These are phyloP conservation scores for Potamilus streckersoni DNA, from an alignment of 1,140 invertebrate genomes.

Conservation along the genomic window DNA sequence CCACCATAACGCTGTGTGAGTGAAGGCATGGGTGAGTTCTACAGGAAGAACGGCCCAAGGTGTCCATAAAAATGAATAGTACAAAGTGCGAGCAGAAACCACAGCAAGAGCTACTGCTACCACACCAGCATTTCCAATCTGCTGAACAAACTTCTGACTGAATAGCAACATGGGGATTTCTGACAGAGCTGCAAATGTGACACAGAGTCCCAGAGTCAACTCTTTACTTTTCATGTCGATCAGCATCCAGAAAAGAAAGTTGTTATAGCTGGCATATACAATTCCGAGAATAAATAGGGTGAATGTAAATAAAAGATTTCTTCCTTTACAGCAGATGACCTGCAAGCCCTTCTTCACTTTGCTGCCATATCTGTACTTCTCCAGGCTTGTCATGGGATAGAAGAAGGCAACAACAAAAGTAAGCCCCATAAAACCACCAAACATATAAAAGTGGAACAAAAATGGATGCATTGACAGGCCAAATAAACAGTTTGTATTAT, in stretches of 20 bases:
- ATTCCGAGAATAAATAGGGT: conserved; percentile 57
- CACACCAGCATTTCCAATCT: conserved; percentile 50
- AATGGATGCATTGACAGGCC: conserved; percentile 53
- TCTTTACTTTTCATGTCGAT: conserved; percentile 58
- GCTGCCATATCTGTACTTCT: conserved; percentile 48
- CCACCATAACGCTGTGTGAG: conserved; percentile 62
- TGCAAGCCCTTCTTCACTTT: conserved; percentile 49
- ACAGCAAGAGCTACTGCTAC: conserved; percentile 46
- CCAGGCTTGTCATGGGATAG: conserved; percentile 53
- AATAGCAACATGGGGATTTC: conserved; percentile 61
- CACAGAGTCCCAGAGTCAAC: conserved; percentile 53
- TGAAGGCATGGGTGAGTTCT: conserved; percentile 58
- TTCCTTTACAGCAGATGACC: conserved; percentile 51
- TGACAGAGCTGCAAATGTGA: conserved; percentile 50
- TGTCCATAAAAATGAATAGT: conserved; percentile 55
- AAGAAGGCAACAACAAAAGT: conserved; percentile 54
- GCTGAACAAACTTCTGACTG: conserved; percentile 48
- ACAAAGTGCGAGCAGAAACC: conserved; percentile 45
- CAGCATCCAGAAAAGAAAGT: conserved; percentile 63
- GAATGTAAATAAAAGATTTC: conserved; percentile 50
- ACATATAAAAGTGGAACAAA: conserved; percentile 61
- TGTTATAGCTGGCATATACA: conserved; percentile 53
- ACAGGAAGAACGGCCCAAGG: conserved; percentile 59
- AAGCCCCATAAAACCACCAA: conserved; percentile 50
- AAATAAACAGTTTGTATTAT: conserved; percentile 58